Conservation (phyloP, 2,888 invertebrate species). For the Pandemis cinnamomeana region DNA sequence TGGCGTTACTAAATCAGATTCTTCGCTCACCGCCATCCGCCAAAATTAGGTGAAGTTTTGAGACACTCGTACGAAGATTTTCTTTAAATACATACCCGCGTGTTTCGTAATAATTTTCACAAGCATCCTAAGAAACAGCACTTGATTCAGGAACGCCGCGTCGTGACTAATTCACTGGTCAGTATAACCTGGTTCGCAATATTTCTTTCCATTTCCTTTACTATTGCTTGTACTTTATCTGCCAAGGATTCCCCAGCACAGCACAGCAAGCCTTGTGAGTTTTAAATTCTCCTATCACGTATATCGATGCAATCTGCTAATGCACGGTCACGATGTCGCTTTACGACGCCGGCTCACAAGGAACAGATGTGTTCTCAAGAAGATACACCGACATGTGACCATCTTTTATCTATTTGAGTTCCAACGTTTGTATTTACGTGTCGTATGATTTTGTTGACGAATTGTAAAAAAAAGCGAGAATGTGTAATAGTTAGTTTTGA, state of each 20-base stretch:
- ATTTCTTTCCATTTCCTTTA: neutral
- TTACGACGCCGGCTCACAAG: constrained; percentile 44
- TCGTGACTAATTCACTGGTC: no score
- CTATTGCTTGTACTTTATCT: neutral
- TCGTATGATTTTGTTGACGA: neutral
- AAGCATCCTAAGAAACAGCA: no score
- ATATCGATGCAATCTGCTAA: constrained; percentile 59
- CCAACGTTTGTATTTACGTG: constrained; percentile 16
- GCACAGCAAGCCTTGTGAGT: constrained; percentile 3
- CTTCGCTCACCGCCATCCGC: neutral
- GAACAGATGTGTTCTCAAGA: constrained; percentile 35
- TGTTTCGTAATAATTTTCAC: no score
- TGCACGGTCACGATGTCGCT: constrained; percentile 47
- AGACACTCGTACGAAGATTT: no score
- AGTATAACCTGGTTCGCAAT: neutral
- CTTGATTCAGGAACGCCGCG: no score
- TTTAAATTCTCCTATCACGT: constrained; percentile 47
- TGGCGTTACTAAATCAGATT: no score
- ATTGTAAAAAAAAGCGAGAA: neutral
- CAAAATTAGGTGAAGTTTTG: no score
- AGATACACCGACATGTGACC: constrained; percentile 17
- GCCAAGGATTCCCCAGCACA: neutral
- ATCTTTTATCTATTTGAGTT: constrained; percentile 28
- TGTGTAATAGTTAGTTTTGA: no score
- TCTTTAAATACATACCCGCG: no score